Evolutionary conservation across 2,888 invertebrate species (phyloP).

Genomic region (Silvanus unidentatus): DNA sequence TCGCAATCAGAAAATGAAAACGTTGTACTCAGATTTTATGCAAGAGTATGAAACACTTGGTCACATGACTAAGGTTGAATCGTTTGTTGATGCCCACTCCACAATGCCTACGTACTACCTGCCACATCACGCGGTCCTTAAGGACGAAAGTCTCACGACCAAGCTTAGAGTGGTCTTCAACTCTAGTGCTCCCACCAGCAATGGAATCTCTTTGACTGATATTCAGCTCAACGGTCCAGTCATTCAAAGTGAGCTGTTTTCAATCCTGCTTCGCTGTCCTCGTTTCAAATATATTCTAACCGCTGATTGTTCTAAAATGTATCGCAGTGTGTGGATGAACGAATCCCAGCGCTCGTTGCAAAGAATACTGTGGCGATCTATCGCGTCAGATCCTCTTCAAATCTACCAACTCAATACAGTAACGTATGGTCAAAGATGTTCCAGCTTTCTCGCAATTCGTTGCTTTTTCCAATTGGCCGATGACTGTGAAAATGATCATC

Average conservation of each 20-base stretch:
- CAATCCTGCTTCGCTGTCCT: constrained; percentile 6
- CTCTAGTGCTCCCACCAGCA: not conserved
- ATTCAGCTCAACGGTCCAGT: constrained; percentile 7
- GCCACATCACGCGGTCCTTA: constrained; percentile 10
- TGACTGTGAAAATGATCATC: not conserved
- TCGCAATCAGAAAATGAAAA: constrained; percentile 1
- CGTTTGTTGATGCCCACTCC: not conserved
- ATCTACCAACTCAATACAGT: constrained; percentile 6
- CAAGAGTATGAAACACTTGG: constrained; percentile 5
- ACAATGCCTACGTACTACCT: constrained; percentile 6
- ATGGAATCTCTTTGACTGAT: constrained; percentile 7
- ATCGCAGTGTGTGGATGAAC: constrained; percentile 6
- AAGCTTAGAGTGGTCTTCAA: constrained; percentile 10
- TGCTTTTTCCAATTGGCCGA: constrained; percentile 8
- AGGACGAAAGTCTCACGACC: constrained; percentile 3
- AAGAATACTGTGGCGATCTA: constrained; percentile 10
- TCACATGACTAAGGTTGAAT: constrained; percentile 6
- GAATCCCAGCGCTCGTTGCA: constrained; percentile 4
- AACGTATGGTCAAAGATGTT: constrained; percentile 6
- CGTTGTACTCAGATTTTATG: constrained; percentile 6
- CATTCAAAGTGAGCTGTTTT: constrained; percentile 9
- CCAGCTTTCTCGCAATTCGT: constrained; percentile 7
- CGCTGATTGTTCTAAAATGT: constrained; percentile 11
- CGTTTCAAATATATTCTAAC: constrained; percentile 10
- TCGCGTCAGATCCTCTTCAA: not conserved